phyloP scores from a whole-genome alignment of 2,113 vertebrate genomes.

The Ophiodon elongatus region DNA sequence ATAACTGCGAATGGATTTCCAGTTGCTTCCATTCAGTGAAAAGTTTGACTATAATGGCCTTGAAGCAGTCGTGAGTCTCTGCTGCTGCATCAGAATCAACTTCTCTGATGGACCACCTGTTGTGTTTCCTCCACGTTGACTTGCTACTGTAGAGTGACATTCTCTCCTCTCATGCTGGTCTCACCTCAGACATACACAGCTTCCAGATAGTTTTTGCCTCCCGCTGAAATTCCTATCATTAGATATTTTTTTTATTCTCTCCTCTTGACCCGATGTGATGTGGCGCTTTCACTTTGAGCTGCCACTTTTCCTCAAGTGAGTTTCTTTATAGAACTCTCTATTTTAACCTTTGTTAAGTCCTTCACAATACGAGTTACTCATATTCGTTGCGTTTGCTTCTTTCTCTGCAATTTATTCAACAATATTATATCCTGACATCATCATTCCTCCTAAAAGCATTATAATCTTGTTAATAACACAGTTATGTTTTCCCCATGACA shows the following conservation, averaged over 20 bases:
- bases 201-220: constrained; percentile 9
- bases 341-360: constrained; percentile 13
- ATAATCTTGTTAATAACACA: background rate
- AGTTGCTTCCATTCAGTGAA: background rate
- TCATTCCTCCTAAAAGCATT: background rate
- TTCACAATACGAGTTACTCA: background rate
- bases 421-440: background rate
- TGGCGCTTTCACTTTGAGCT: constrained; percentile 32
- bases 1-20: background rate
- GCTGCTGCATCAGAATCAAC: constrained; percentile 15
- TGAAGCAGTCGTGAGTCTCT: background rate
- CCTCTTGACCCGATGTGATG: constrained; percentile 2
- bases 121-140: constrained; percentile 49
- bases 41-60: background rate
- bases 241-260: background rate
- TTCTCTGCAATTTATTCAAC: background rate
- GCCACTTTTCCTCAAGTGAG: constrained; percentile 6
- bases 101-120: constrained; percentile 50
- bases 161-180: constrained; percentile 27
- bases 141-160: constrained; percentile 33
- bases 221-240: constrained; percentile 21
- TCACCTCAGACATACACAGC: constrained; percentile 21
- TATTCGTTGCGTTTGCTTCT: background rate
- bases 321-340: background rate
- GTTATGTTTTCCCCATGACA: background rate